These are phyloP conservation scores for Rhinichthys osculus DNA, from an alignment of 2,797 vertebrate species.

Conservation along the genomic window DNA sequence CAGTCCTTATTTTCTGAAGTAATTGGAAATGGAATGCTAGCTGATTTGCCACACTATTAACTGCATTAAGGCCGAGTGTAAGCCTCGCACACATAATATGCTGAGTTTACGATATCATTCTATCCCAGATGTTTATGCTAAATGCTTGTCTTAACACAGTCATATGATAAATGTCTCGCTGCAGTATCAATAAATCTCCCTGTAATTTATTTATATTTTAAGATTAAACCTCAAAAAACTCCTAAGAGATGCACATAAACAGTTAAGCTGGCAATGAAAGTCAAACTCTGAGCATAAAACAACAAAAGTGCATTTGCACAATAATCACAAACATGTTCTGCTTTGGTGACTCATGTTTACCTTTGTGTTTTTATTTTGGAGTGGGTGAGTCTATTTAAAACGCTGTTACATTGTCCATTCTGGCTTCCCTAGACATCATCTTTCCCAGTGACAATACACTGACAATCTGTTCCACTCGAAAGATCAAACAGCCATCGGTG, in stretches of 20 bases:
- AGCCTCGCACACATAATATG: background rate
- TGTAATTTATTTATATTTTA: no score
- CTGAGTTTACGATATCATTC: slow-evolving; percentile 33
- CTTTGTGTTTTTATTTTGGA: slow-evolving; percentile 18
- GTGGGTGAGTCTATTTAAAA: slow-evolving; percentile 30
- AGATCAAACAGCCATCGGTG: slow-evolving; percentile 40
- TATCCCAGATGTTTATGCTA: slow-evolving; percentile 30
- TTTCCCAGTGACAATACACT: slow-evolving; percentile 28
- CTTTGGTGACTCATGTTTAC: slow-evolving; percentile 37
- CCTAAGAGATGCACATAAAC: slow-evolving; percentile 7
- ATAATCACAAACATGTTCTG: slow-evolving; percentile 28
- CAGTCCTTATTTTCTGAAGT: slow-evolving; percentile 35
- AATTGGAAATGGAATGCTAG: slow-evolving; percentile 34
- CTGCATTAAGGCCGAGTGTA: background rate
- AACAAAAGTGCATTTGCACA: slow-evolving; percentile 10
- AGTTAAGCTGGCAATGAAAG: background rate
- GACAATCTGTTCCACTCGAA: slow-evolving; percentile 42
- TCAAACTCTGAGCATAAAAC: background rate
- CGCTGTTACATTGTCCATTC: slow-evolving; percentile 13
- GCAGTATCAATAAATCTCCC: slow-evolving; percentile 37
- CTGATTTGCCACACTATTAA: slow-evolving; percentile 16
- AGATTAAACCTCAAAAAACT: background rate
- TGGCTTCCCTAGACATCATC: slow-evolving; percentile 32
- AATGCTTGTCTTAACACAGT: slow-evolving; percentile 38
- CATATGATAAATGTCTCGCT: slow-evolving; percentile 26